A percentile compares a stretch with the other conserved stretches of the same genome.
Conservation (phyloP, 2,797 vertebrate species). For the Eutrigla gurnardus region DNA sequence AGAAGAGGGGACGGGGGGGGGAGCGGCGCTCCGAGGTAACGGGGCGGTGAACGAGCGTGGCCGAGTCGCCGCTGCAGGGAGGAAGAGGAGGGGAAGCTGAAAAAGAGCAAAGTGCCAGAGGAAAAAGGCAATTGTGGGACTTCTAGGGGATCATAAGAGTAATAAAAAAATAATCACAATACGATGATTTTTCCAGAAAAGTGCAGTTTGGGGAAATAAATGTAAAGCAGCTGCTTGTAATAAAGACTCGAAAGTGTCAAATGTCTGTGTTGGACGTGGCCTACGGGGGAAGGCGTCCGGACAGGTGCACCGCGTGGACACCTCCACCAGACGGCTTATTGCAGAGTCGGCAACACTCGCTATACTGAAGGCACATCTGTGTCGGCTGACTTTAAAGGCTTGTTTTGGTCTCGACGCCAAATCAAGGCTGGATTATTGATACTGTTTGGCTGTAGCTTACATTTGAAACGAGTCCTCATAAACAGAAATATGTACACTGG, state of each 20-base stretch:
- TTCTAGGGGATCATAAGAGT: constrained; percentile 66
- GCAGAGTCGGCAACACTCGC: constrained; percentile 27
- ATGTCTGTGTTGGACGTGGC: constrained; percentile 51
- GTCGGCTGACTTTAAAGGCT: constrained; percentile 8
- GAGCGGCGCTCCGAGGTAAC: constrained; percentile 67
- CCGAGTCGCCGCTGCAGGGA: constrained; percentile 56
- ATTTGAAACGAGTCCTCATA: constrained; percentile 41
- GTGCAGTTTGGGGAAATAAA: constrained; percentile 75
- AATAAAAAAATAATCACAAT: constrained; percentile 74
- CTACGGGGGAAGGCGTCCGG: constrained; percentile 58
- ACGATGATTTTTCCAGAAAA: constrained; percentile 80
- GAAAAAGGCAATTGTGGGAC: constrained; percentile 66
- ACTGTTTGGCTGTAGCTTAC: constrained; percentile 50
- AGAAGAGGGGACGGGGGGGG: constrained; percentile 66
- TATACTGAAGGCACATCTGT: constrained; percentile 44
- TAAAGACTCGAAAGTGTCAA: constrained; percentile 77
- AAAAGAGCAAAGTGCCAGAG: constrained; percentile 60
- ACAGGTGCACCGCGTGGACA: constrained; percentile 69
- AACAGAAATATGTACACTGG: constrained; percentile 56
- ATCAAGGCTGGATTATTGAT: constrained; percentile 34
- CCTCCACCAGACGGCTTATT: constrained; percentile 24
- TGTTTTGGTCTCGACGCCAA: constrained; percentile 28
- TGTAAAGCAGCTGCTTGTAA: constrained; percentile 82
- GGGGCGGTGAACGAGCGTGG: constrained; percentile 48
- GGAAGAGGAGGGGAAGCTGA: constrained; percentile 46